Conservation (phyloP, 2,797 vertebrate genomes). For the Serranus cabrilla region DNA sequence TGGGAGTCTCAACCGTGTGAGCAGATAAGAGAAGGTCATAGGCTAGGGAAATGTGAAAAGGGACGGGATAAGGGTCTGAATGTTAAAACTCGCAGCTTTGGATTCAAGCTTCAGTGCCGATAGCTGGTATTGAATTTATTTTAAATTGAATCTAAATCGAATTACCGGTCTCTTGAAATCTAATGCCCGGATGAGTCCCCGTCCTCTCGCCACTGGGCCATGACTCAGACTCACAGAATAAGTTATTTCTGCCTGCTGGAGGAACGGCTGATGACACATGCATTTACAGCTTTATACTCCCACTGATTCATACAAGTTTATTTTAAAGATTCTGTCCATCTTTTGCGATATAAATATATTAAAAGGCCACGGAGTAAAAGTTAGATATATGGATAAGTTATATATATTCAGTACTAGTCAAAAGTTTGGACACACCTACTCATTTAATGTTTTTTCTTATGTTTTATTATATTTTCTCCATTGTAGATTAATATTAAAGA, state of each 20-base stretch:
- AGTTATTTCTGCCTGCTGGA: background rate
- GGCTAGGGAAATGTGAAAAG: background rate
- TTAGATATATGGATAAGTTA: no score
- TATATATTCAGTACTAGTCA: no score
- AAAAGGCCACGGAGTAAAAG: no score
- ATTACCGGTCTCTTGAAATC: slow-evolving; percentile 5
- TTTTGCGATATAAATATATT: no score
- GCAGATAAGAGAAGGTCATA: slow-evolving; percentile 25
- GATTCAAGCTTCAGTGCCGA: background rate
- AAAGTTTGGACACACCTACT: no score
- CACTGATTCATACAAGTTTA: background rate
- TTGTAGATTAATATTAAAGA: no score
- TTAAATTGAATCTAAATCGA: slow-evolving; percentile 22
- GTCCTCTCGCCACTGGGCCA: background rate
- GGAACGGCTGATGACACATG: background rate
- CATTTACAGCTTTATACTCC: background rate
- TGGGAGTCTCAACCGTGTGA: slow-evolving; percentile 12
- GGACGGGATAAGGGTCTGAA: slow-evolving; percentile 1
- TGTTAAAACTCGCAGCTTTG: slow-evolving; percentile 5
- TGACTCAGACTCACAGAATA: slow-evolving; percentile 20
- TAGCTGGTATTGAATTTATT: slow-evolving; percentile 12
- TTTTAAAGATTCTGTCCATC: background rate
- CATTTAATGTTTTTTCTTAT: no score
- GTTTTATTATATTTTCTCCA: no score
- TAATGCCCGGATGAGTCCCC: background rate